phyloP scores from a whole-genome alignment of 2,797 vertebrate genomes.

The Tachyglossus aculeatus region DNA sequence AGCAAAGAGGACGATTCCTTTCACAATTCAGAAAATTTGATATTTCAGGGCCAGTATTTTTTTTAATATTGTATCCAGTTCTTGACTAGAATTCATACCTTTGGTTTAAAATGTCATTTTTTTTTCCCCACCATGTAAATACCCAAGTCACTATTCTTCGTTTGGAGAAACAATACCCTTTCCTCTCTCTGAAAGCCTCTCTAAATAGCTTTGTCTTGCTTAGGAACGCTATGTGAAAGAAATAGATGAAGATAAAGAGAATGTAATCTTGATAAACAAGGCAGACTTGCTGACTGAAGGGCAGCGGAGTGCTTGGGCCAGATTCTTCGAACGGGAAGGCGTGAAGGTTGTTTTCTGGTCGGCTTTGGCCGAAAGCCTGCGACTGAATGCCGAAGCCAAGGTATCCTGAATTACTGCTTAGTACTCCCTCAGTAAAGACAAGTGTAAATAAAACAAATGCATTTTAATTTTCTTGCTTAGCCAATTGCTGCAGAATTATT shows the following conservation, averaged over 20 bases:
- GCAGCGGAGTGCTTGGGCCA: constrained; percentile 88
- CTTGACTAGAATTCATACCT: too few species aligned
- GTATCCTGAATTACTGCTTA: constrained; percentile 62
- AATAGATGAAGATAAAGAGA: constrained; percentile 85
- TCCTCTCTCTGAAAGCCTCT: not conserved
- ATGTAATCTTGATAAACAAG: constrained; percentile 94
- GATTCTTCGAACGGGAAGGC: constrained; percentile 85
- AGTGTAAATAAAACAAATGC: not conserved
- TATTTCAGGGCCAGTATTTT: too few species aligned
- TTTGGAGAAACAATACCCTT: too few species aligned
- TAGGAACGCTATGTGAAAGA: constrained; percentile 93
- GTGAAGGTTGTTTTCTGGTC: constrained; percentile 95
- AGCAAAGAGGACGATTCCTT: too few species aligned
- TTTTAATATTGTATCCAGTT: too few species aligned
- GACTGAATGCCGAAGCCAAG: constrained; percentile 79
- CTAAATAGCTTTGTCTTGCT: constrained; percentile 29
- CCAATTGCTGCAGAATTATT: too few species aligned
- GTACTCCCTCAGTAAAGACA: not conserved
- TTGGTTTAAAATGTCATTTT: too few species aligned
- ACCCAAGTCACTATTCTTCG: too few species aligned
- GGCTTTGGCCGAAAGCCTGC: constrained; percentile 82
- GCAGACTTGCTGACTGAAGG: constrained; percentile 88
- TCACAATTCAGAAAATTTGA: too few species aligned
- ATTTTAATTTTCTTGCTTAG: too few species aligned
- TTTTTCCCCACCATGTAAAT: too few species aligned